These are phyloP conservation scores for Chloropsis hardwickii DNA, from an alignment of 2,113 vertebrate genomes.

Conservation along the genomic window DNA sequence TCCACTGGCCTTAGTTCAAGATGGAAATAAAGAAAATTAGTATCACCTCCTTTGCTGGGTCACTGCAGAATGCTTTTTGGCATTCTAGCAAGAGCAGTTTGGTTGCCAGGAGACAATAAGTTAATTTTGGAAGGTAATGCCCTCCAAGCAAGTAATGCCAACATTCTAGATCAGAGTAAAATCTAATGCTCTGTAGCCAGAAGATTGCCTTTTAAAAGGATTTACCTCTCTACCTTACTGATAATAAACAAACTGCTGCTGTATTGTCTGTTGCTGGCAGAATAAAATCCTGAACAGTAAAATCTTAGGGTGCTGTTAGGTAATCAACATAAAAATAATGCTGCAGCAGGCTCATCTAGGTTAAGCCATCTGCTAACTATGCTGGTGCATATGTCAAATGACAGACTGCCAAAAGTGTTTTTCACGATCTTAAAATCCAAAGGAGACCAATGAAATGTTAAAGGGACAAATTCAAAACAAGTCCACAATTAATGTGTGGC, in stretches of 20 bases:
- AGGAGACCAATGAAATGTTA: background rate
- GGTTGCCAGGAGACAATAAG: constrained; percentile 53
- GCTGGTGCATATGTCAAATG: constrained; percentile 18
- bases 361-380: constrained; percentile 35
- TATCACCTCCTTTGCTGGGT: background rate
- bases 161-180: background rate
- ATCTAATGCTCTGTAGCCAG: background rate
- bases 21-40: background rate
- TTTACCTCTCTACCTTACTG: background rate
- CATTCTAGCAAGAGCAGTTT: background rate
- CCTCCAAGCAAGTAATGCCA: constrained; percentile 20
- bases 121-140: constrained; percentile 55
- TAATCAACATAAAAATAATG: background rate
- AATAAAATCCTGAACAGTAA: background rate
- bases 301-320: constrained; percentile 7
- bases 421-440: background rate
- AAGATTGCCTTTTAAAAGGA: constrained; percentile 4
- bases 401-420: background rate
- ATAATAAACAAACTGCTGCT: background rate
- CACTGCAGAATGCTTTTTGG: background rate
- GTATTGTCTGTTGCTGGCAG: background rate
- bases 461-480: background rate
- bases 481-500: background rate
- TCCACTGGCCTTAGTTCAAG: background rate
- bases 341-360: background rate